Evolutionary conservation across 2,797 vertebrate genomes (phyloP), one percentile per base, ranked within the genome.

Genomic region (Pangasius djambal): DNA sequence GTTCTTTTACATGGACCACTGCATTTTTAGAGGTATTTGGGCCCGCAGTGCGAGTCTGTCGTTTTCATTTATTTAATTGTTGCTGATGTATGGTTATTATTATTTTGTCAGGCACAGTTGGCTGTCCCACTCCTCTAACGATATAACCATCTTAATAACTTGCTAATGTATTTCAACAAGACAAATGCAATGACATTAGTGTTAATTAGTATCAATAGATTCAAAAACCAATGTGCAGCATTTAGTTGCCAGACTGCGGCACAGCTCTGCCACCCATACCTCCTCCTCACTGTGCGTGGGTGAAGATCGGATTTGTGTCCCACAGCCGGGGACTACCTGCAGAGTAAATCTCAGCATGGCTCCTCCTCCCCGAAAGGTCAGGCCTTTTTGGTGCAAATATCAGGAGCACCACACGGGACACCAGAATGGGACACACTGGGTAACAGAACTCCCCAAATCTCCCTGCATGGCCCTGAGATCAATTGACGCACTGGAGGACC

Each of bases 311-410:
- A 92, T 91, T 88, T 87, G 87, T 70, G 72, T 86, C 86, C 72
- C 83, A 57, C 86, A 88, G 89, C 83, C 57, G 48, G 52, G 87
- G 86, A 90, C 86, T 87, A 82, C 91, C 87, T 52, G 52, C 77
- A 25, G 83, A 61, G 87, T 83, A 65, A 83, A 89, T 86, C 89
- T 77, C 88, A 79, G 86, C 89, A 88, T 72, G 72, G 85, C 44
- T 81, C 79, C 89, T 37, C 59, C 86, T 85, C 81, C 65, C 25
- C 0, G 83, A 92, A 92, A 92, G 92, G 91, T 93, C 92, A 92
- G 74, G 72, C 48, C 84, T 91, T 90, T 91, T 90, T 85, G 89
- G 90, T 89, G 89, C 88, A 92, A 91, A 94, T 92, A 92, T 88
- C 91, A 90, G 84, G 87, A 70, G 69, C 86, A 77, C 34, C 75